Base-by-base conservation (phyloP, 23 tunicate genomes). In the Styela plicata region DNA sequence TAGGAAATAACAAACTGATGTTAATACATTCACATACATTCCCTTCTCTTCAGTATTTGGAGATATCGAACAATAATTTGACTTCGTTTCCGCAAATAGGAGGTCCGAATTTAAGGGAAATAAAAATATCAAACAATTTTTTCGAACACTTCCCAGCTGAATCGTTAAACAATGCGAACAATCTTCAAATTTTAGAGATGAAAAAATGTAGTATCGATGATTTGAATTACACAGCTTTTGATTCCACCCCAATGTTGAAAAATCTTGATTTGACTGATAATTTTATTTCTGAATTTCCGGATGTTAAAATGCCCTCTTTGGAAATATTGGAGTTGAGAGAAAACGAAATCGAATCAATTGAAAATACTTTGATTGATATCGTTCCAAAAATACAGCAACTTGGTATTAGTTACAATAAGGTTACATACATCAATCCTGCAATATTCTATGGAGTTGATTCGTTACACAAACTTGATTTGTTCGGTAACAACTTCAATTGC, bases 401-500 rank as follows among this genome's bases (percentile, higher is more conserved):
- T 18, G 87, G 74, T 31, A n/a, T 83, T 3, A 63, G 80, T 22
- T 83, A 36, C 52, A 83, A 83, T 65, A 74, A 83, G 23, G 35
- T 83, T 25, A 31, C 80, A 16, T 69, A 63, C 36, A n/a, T 83
- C 10, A 62, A 61, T 17, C 73, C 87, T 2, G 34, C 36, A 13
- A 24, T 83, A 17, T 31, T 83, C 26, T 28, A 57, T 78, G n/a
- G 36, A 1, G 44, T 79, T 2, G 2, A 73, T 10, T 31, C 80
- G n/a, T 34, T 83, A 32, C 34, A n/a, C 1, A 63, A 79, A 53
- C 31, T 83, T 53, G 87, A 83, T 63, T 30, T 83, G 31, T 57
- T 57, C 20, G 87, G 87, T 3, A 83, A 83, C 32, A 83, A 74
- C 73, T 83, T 83, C 62, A 61, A 74, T 2, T 83, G 87, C 81